These are phyloP conservation scores for Pampusana beccarii DNA, from an alignment of 2,113 vertebrate species.

Conservation along the genomic window DNA sequence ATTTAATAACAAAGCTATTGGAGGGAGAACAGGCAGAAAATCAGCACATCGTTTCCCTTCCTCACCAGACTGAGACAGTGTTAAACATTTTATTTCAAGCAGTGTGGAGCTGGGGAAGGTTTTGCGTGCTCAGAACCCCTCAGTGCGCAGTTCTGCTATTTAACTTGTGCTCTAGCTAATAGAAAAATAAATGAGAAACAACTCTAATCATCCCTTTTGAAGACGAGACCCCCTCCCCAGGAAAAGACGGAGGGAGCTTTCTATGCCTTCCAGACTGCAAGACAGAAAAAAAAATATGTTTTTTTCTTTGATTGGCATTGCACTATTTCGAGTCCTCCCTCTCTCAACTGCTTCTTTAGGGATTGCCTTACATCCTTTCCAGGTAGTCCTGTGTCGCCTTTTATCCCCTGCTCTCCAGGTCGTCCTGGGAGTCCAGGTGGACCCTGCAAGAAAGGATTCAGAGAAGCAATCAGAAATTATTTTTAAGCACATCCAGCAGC, in stretches of 20 bases:
- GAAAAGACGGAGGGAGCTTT: not conserved
- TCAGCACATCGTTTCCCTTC: not conserved
- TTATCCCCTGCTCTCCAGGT: conserved; percentile 80
- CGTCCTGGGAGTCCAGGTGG: conserved; percentile 82
- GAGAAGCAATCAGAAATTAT: not conserved
- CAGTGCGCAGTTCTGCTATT: not conserved
- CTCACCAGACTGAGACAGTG: not conserved
- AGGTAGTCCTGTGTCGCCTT: conserved; percentile 78
- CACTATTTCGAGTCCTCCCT: not conserved
- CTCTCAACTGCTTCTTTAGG: not conserved
- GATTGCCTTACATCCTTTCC: conserved; percentile 69
- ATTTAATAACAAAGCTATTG: not conserved
- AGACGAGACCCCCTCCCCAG: not conserved
- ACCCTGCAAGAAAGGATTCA: conserved; percentile 69
- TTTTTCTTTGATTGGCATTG: not conserved
- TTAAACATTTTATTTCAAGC: fast-evolving
- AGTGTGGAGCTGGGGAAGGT: not conserved
- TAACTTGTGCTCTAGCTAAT: not conserved
- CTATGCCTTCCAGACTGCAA: not conserved
- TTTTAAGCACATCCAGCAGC: not conserved
- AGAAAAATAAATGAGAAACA: not conserved
- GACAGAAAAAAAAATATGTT: fast-evolving
- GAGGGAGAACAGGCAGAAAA: not conserved
- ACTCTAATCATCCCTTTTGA: not conserved
- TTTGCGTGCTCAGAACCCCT: not conserved